Evolutionary conservation across 2,888 invertebrate genomes (phyloP).

Genomic region (Polylopha cassiicola): DNA sequence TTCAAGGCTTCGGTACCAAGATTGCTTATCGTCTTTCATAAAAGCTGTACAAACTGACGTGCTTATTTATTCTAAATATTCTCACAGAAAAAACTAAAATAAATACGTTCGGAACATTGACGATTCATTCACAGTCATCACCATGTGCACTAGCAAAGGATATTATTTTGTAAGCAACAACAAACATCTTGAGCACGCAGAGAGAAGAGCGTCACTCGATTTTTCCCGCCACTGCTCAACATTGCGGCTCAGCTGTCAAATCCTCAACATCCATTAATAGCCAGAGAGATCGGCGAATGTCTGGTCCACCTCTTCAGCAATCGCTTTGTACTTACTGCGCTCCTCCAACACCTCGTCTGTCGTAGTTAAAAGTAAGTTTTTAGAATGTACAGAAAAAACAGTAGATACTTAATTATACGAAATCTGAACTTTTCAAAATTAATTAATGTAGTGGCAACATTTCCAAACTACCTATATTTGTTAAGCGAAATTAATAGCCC

Average conservation of each 20-base stretch:
- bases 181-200: conserved; percentile 15
- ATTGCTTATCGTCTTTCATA: conserved; percentile 5
- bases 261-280: conserved; percentile 76
- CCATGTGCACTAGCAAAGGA: conserved; percentile 18
- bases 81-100: too few relatives aligned
- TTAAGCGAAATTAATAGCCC: too few relatives aligned
- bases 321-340: conserved; percentile 98
- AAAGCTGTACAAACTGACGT: too few relatives aligned
- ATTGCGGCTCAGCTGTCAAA: conserved; percentile 35
- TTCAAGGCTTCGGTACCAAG: conserved; percentile 15
- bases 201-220: conserved; percentile 10
- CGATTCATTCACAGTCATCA: not conserved
- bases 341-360: conserved; percentile 92
- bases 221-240: conserved; percentile 37
- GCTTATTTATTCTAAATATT: too few relatives aligned
- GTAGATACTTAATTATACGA: too few relatives aligned
- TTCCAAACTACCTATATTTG: too few relatives aligned
- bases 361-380: conserved; percentile 48
- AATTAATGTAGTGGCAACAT: too few relatives aligned
- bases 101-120: too few relatives aligned
- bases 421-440: too few relatives aligned
- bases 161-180: conserved; percentile 8
- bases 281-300: conserved; percentile 97
- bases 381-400: conserved; percentile 28
- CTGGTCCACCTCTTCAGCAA: conserved; percentile 98